phyloP scores from a whole-genome alignment of 2,113 vertebrate species.

The Theristicus caerulescens region DNA sequence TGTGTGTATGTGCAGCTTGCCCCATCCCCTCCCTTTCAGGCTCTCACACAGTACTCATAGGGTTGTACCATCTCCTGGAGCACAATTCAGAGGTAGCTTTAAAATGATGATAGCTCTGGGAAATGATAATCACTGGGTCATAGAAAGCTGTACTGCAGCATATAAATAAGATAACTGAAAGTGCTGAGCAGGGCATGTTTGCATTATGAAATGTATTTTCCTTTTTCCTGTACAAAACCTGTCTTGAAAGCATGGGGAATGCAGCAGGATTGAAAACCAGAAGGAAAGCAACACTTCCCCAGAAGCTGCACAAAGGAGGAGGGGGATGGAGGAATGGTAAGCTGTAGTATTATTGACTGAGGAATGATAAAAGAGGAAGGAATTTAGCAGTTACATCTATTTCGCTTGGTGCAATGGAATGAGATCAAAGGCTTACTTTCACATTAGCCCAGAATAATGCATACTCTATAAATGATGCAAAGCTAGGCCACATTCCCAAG shows the following conservation, averaged over 20 bases:
- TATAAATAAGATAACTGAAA: constrained; percentile 83
- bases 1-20: neutral
- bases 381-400: constrained; percentile 72
- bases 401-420: constrained; percentile 67
- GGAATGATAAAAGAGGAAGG: constrained; percentile 67
- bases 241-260: constrained; percentile 70
- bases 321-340: constrained; percentile 69
- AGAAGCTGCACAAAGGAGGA: constrained; percentile 73
- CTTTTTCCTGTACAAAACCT: constrained; percentile 73
- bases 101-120: constrained; percentile 78
- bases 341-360: constrained; percentile 76
- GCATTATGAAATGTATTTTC: constrained; percentile 77
- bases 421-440: constrained; percentile 70
- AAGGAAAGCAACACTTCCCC: constrained; percentile 63
- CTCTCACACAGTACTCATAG: constrained; percentile 41
- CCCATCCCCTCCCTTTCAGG: constrained; percentile 26
- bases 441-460: constrained; percentile 73
- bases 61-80: constrained; percentile 73
- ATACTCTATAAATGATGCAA: constrained; percentile 72
- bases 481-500: constrained; percentile 70
- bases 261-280: constrained; percentile 69
- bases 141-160: constrained; percentile 74
- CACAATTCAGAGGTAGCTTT: constrained; percentile 75
- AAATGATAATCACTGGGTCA: constrained; percentile 80
- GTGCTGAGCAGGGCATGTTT: constrained; percentile 79